phyloP scores from a whole-genome alignment of 2,797 vertebrate genomes.

The Urocyon cinereoargenteus region DNA sequence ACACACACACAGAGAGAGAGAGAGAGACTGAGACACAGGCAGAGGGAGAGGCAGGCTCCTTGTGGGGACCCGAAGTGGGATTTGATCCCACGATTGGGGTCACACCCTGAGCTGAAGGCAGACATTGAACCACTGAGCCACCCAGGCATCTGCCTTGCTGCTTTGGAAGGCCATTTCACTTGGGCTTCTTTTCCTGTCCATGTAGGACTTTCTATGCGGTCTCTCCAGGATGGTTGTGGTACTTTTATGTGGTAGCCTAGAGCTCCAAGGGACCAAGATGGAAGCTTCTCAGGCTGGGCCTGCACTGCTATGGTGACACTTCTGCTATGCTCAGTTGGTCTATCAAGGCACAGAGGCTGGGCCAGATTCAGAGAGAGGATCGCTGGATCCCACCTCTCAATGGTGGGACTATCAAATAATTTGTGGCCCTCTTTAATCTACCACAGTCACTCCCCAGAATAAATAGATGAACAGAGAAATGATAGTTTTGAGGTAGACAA shows the following conservation, averaged over 20 bases:
- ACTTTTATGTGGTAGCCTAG: not conserved
- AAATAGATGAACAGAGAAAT: not conserved
- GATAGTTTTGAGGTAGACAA: not conserved
- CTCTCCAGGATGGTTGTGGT: not conserved
- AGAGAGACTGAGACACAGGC: too few species aligned
- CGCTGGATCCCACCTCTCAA: not conserved
- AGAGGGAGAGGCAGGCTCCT: too few species aligned
- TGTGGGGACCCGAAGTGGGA: too few species aligned
- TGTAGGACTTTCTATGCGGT: accelerated
- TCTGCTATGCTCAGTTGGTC: not conserved
- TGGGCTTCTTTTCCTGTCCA: not conserved
- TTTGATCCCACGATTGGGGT: too few species aligned
- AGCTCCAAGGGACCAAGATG: not conserved
- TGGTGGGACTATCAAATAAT: not conserved
- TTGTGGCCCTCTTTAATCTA: not conserved
- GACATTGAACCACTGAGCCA: too few species aligned
- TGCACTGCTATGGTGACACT: accelerated
- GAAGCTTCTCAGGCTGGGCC: not conserved
- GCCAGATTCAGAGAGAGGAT: not conserved
- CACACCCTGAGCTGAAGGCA: too few species aligned
- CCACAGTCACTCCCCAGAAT: not conserved
- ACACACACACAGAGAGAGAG: too few species aligned
- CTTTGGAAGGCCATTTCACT: accelerated
- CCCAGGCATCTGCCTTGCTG: not conserved
- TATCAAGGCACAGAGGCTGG: not conserved